Evolutionary conservation across 2,113 vertebrate species (phyloP).

Genomic region (Prolemur simus): DNA sequence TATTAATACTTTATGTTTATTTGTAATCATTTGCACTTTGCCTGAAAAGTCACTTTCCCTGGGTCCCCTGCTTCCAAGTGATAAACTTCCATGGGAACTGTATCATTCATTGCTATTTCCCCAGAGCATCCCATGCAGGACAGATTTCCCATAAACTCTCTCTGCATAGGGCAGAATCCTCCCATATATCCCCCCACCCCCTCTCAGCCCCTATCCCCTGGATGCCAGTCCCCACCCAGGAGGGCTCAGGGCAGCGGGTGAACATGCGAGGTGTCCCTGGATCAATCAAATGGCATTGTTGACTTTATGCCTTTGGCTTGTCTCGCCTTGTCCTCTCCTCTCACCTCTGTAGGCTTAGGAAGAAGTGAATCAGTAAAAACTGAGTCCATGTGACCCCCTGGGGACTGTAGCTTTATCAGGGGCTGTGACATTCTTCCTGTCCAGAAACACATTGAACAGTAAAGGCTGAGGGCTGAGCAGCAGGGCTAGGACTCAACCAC

Average conservation of each 20-base stretch:
- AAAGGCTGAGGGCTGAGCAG: background rate
- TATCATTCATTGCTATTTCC: background rate
- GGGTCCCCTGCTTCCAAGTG: background rate
- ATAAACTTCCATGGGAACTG: background rate
- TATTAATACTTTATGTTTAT: background rate
- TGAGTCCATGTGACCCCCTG: conserved; percentile 36
- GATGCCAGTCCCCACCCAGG: too few relatives aligned
- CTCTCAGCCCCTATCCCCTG: background rate
- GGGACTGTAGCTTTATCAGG: conserved; percentile 35
- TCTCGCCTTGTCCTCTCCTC: conserved; percentile 30
- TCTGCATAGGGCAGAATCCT: background rate
- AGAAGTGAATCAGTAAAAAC: conserved; percentile 42
- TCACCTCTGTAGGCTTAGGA: background rate
- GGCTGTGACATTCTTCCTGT: background rate
- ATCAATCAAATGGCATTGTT: background rate
- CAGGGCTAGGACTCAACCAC: background rate
- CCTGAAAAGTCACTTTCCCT: conserved; percentile 9
- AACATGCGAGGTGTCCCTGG: background rate
- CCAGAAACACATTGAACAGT: background rate
- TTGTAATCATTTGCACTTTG: background rate
- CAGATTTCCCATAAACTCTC: background rate
- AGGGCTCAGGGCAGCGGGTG: background rate
- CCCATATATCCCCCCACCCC: accelerated
- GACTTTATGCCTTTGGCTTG: background rate
- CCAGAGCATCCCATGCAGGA: background rate